These are phyloP conservation scores for Epistrophe eligans DNA, from an alignment of 2,888 invertebrate species.

Conservation along the genomic window DNA sequence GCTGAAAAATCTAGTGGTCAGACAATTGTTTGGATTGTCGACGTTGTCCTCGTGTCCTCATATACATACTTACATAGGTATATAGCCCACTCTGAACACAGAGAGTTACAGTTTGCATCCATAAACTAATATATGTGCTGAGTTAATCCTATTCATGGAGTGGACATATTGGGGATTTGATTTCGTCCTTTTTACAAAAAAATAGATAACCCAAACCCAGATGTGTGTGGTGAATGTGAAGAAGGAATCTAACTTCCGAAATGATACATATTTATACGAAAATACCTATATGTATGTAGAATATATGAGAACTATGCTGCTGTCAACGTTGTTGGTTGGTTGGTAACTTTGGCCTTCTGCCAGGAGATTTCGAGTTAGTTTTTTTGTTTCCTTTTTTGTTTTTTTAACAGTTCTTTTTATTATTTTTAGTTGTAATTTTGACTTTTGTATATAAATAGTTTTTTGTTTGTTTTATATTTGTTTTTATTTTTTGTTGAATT, in stretches of 20 bases:
- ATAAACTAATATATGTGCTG: slow-evolving; percentile 54
- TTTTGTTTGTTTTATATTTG: not conserved
- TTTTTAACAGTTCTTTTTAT: slow-evolving; percentile 19
- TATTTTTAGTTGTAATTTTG: slow-evolving; percentile 28
- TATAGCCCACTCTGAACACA: not conserved
- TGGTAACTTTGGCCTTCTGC: slow-evolving; percentile 64
- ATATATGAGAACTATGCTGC: slow-evolving; percentile 35
- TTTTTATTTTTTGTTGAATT: slow-evolving; percentile 19
- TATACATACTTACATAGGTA: not conserved
- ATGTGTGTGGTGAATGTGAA: slow-evolving; percentile 29
- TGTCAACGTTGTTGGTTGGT: slow-evolving; percentile 54
- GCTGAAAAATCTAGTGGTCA: slow-evolving; percentile 65
- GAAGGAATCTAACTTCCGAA: slow-evolving; percentile 40
- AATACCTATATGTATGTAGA: not conserved
- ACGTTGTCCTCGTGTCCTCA: slow-evolving; percentile 8
- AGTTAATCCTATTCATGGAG: slow-evolving; percentile 70
- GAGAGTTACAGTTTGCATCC: slow-evolving; percentile 24
- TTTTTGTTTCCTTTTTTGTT: slow-evolving; percentile 17
- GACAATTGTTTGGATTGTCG: slow-evolving; percentile 61
- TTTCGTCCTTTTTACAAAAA: slow-evolving; percentile 26
- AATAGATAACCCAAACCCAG: slow-evolving; percentile 12
- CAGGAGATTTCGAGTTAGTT: slow-evolving; percentile 46
- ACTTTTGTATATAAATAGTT: not conserved
- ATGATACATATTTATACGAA: slow-evolving; percentile 52
- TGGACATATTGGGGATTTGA: slow-evolving; percentile 73